Evolutionary conservation across 2,888 invertebrate species (phyloP), one percentile per base, ranked within the genome.

Genomic region (Conops quadrifasciatus): DNA sequence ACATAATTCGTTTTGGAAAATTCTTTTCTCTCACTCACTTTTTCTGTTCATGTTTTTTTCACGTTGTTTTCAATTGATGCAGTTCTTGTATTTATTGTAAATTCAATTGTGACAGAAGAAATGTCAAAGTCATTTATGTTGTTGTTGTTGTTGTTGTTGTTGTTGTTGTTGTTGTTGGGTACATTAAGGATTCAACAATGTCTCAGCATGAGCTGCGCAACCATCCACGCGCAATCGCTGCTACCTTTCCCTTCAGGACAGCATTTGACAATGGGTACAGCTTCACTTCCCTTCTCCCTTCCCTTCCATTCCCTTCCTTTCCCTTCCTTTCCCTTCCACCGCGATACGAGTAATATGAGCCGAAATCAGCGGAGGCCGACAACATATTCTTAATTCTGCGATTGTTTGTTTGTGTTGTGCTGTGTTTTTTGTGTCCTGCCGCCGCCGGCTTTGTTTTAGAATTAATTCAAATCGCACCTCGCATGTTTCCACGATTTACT

Each of bases 401-500:
- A 24, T 28, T 28, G 13, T 43, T 43, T 43, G 28, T 60, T 60
- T 28, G 16, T 7, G 63, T 16, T 30, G 13, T 3, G n/a, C 28
- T 19, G 28, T 7, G 21, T 51, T 43, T 24, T 56, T 67, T 58
- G 58, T 30, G 21, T 47, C 19, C 60, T n/a, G 19, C 30, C n/a
- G 53, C 21, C 30, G 26, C n/a, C 62, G 43, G 62, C 49, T 62
- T 64, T 74, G 72, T 75, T 56, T 67, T 49, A 75, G 78, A 79
- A 79, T 81, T 82, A 77, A 76, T 45, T 21, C 26, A 79, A 80
- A 79, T 81, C 81, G 79, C 82, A 80, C 82, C 81, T 81, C 77
- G 81, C 79, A 80, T 83, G 81, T 81, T 82, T 80, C 56, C 21
- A 47, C 66, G 68, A 62, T 68, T 26, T 16, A 43, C 67, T 80